These are phyloP conservation scores for Cephalopholis sonnerati DNA, from an alignment of 2,113 vertebrate species.

Conservation along the genomic window DNA sequence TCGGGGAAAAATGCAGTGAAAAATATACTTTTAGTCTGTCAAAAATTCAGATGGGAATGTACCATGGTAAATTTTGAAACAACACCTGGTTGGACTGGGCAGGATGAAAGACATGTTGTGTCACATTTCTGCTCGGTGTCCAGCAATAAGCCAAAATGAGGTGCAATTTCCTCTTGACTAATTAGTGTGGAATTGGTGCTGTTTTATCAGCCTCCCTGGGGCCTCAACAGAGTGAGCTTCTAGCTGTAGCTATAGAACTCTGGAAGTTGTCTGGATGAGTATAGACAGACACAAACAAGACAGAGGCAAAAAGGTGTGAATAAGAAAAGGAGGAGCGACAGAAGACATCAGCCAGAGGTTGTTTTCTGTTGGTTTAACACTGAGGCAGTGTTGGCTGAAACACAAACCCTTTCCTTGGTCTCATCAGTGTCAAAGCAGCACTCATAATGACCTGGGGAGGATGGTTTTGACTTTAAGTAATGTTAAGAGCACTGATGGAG, in stretches of 20 bases:
- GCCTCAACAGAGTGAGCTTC: constrained; percentile 40
- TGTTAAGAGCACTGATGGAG: not conserved
- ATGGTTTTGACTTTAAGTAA: constrained; percentile 6
- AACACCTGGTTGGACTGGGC: constrained; percentile 74
- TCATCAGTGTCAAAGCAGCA: constrained; percentile 5
- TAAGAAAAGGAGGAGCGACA: not conserved
- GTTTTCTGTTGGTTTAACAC: constrained; percentile 13
- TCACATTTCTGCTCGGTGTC: constrained; percentile 72
- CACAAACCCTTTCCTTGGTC: constrained; percentile 2
- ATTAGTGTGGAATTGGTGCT: constrained; percentile 79
- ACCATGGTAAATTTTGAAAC: constrained; percentile 16
- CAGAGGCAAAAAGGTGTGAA: constrained; percentile 34
- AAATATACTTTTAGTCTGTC: not conserved
- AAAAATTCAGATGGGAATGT: not conserved
- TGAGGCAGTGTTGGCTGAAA: constrained; percentile 16
- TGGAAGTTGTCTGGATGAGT: constrained; percentile 59
- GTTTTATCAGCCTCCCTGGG: constrained; percentile 70
- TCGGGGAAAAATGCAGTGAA: not conserved
- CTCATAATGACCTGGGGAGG: not conserved
- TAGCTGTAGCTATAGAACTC: constrained; percentile 26
- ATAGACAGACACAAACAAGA: constrained; percentile 24
- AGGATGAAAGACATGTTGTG: constrained; percentile 67
- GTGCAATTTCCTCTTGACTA: constrained; percentile 85
- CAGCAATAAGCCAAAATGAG: constrained; percentile 83
- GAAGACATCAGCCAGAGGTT: constrained; percentile 32